phyloP scores from a whole-genome alignment of 2,888 invertebrate species.

The Caenorhabditis imperialis region DNA sequence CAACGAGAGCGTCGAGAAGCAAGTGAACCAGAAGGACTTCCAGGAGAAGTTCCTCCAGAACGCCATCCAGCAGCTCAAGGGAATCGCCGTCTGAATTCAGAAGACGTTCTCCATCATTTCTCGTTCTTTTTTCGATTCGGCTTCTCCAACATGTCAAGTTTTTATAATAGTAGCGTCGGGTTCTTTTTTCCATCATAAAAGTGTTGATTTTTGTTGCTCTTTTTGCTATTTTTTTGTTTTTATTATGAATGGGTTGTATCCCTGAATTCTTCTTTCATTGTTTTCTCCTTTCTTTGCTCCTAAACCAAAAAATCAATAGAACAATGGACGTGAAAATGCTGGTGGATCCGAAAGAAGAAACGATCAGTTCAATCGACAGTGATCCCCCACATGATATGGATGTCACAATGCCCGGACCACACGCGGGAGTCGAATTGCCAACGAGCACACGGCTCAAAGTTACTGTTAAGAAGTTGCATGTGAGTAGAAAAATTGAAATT shows the following conservation, averaged over 20 bases:
- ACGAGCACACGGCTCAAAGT: conserved; percentile 52
- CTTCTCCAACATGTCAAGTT: conserved; percentile 17
- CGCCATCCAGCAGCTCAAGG: conserved; percentile 74
- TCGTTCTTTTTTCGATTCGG: background rate
- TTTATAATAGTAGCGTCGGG: conserved; percentile 20
- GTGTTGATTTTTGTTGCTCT: conserved; percentile 2
- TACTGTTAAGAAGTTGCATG: conserved; percentile 56
- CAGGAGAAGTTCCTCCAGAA: conserved; percentile 74
- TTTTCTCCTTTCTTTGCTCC: too few species aligned
- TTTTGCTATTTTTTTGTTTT: background rate
- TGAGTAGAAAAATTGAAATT: too few species aligned
- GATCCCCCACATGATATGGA: too few species aligned
- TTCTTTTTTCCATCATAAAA: conserved; percentile 33
- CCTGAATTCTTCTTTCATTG: too few species aligned
- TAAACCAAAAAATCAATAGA: too few species aligned
- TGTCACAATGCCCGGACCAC: conserved; percentile 5
- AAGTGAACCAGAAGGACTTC: conserved; percentile 70
- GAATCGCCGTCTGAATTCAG: conserved; percentile 51
- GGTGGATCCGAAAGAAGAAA: too few species aligned
- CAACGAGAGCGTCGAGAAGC: conserved; percentile 83
- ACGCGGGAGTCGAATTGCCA: conserved; percentile 36
- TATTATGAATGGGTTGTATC: background rate
- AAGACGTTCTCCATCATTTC: conserved; percentile 7
- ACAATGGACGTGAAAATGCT: too few species aligned
- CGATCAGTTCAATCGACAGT: background rate